Evolutionary conservation across 2,888 invertebrate species (phyloP), one percentile per base, ranked within the genome.

Genomic region (Antheraea yamamai): DNA sequence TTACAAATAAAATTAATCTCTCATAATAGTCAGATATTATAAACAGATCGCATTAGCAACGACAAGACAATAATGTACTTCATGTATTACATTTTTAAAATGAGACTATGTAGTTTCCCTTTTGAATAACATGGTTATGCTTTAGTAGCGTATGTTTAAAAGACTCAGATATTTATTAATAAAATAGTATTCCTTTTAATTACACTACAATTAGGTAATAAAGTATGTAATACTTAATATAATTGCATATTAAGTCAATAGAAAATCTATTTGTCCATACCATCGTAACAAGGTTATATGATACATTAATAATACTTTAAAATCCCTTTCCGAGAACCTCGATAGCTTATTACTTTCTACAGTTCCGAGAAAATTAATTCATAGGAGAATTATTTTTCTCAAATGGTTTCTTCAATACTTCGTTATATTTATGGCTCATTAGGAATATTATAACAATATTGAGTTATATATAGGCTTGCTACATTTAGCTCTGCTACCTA

Each of bases 271-370:
- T 30, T 18, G 6, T 39, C 70, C 12, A 14, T 26, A 20, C 55
- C 47, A 70, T 26, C 47, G 23, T n/a, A 61, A 72, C 47, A 75
- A 75, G 61, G 72, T 72, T 74, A 61, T 20, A 23, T 16, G 16
- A 26, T 61, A n/a, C 74, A 26, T n/a, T 61, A 71, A 75, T 75
- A 71, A 82, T 75, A 82, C 82, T 87, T 84, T 79, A 83, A 84
- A 87, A 84, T 85, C 84, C 77, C 77, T 79, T 81, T 84, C 82
- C 76, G 52, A 80, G 83, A 80, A 80, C 75, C 79, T 79, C 78
- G 68, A 78, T 77, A 76, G 73, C 76, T 78, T 74, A 74, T 72
- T 76, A 76, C 74, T 75, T 78, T 66, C 70, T 75, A 78, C 66
- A 77, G 52, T 83, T 84, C 81, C 66, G 74, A 79, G 85, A 82